A percentile compares a stretch with the other conserved stretches of the same genome.
Evolutionary conservation across 2,113 vertebrate genomes (phyloP).

Genomic region (Megaptera novaeangliae): DNA sequence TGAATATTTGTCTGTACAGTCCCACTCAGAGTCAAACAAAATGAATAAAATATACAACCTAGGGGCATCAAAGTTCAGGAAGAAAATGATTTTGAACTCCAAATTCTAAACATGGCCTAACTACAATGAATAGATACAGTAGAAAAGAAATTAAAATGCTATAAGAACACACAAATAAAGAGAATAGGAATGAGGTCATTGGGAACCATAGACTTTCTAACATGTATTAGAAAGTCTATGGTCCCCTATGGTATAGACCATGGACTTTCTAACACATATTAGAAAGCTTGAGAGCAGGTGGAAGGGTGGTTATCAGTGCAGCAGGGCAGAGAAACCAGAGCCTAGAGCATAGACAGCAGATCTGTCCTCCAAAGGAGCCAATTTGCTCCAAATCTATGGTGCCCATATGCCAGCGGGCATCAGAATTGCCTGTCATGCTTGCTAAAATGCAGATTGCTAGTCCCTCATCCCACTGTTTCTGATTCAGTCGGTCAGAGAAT

Average conservation of each 20-base stretch:
- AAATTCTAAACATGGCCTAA: background rate
- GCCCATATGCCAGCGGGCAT: background rate
- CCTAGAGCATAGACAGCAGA: fast-evolving
- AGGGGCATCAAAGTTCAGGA: background rate
- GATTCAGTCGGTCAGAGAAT: background rate
- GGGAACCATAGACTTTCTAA: background rate
- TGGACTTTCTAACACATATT: background rate
- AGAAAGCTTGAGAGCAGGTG: background rate
- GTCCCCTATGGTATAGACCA: too few relatives aligned
- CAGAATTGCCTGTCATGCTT: background rate
- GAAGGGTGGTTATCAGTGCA: background rate
- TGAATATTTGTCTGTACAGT: background rate
- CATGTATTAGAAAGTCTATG: background rate
- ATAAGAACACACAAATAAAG: background rate
- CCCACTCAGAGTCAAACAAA: background rate
- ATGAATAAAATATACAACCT: background rate
- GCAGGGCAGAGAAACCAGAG: background rate
- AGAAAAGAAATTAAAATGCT: background rate
- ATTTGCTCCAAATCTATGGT: background rate
- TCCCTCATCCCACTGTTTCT: background rate
- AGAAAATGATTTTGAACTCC: background rate
- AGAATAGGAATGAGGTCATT: background rate
- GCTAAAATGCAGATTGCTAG: background rate
- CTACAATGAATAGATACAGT: background rate
- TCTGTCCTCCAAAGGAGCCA: background rate